These are phyloP conservation scores for Platyura marginata DNA, from an alignment of 1,140 invertebrate species.

Conservation along the genomic window DNA sequence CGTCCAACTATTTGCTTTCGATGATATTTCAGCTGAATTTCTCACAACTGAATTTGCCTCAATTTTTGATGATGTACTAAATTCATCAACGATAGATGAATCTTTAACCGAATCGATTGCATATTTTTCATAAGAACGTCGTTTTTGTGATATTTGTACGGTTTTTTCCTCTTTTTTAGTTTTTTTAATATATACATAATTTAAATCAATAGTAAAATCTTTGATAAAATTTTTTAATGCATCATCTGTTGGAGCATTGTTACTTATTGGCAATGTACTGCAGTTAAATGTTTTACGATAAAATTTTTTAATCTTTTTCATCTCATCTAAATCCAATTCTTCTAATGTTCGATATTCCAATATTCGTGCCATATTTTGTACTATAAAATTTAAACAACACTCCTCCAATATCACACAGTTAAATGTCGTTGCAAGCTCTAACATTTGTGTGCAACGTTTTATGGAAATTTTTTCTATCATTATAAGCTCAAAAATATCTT, in stretches of 20 bases:
- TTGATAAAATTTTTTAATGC: constrained; percentile 26
- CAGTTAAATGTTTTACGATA: constrained; percentile 28
- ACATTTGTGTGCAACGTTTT: constrained; percentile 42
- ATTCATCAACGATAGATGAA: constrained; percentile 9
- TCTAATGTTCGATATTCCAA: constrained; percentile 37
- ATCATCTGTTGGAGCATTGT: constrained; percentile 29
- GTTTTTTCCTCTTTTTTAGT: constrained; percentile 1
- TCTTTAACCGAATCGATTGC: constrained; percentile 20
- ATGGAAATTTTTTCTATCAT: constrained; percentile 35
- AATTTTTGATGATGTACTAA: constrained; percentile 1
- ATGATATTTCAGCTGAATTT: constrained; percentile 5
- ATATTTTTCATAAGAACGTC: constrained; percentile 17
- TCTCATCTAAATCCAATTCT: constrained; percentile 29
- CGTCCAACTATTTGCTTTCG: constrained; percentile 14
- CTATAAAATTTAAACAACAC: constrained; percentile 42
- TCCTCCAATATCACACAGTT: constrained; percentile 37
- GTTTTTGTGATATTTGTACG: constrained; percentile 3
- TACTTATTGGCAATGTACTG: constrained; percentile 37
- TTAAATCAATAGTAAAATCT: constrained; percentile 21
- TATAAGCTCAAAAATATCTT: constrained; percentile 37
- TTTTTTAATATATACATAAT: constrained; percentile 6
- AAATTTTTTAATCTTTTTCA: constrained; percentile 33
- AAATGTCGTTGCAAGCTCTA: constrained; percentile 38
- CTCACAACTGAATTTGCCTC: constrained; percentile 5
- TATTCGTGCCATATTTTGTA: constrained; percentile 38